Evolutionary conservation across 2,113 vertebrate species (phyloP), one percentile per base, ranked within the genome.

Genomic region (Perca schrenkii): DNA sequence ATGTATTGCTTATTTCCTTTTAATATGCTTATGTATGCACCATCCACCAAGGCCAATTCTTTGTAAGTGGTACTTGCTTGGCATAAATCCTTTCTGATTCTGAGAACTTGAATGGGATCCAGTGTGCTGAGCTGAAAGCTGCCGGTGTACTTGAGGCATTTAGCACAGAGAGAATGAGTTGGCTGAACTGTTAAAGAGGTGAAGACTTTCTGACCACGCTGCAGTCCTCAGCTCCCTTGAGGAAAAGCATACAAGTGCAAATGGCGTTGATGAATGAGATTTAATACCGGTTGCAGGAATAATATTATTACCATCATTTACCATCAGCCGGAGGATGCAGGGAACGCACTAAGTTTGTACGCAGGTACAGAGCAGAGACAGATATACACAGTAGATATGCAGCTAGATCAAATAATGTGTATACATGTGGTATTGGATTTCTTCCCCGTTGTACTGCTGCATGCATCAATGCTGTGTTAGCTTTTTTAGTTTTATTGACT

Each of bases 201-300:
- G 77, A 62, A 36, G 66, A 71, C 71, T 62, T 13, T 25, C 28
- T n/a, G 25, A 56, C 16, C 16, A 13, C 74, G 8, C 61, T 3
- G 16, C 60, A 17, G 73, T 49, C 57, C 52, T 40, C 54, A 8
- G 21, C 64, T 25, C 64, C 75, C 64, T 40, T 15, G 58, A 64
- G 67, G 62, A 66, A 17, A 31, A 81, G 70, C 62, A 4, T 36
- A 43, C 4, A 0, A 56, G 40, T 22, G 66, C 28, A 49, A 57
- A 13, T 31, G 60, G 52, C 43, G 3, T 17, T 72, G 74, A 78
- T 46, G 54, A 67, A 78, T 73, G 81, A 66, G 73, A 19, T 60
- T 22, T 72, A 72, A 60, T 73, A 22, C 12, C 7, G 14, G 22
- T 28, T 68, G 57, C 81, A 72, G 81, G 34, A 34, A 60, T 58